Conservation (phyloP, 2,797 vertebrate species). For the Hyperoplus immaculatus region DNA sequence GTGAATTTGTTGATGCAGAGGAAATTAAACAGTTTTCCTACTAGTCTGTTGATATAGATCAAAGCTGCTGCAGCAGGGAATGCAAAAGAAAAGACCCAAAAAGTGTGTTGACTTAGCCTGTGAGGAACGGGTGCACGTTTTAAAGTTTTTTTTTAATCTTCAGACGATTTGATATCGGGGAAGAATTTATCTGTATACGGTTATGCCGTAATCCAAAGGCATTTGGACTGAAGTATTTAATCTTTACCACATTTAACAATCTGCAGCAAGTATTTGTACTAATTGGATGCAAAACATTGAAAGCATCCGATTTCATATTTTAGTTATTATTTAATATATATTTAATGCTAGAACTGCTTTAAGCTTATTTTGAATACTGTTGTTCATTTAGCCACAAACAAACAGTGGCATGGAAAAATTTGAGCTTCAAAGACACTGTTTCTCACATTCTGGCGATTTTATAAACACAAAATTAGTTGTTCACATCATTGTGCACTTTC, state of each 20-base stretch:
- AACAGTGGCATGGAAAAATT: too few relatives aligned
- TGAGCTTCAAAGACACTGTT: too few relatives aligned
- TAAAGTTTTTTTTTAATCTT: slow-evolving; percentile 23
- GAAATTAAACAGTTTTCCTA: not conserved
- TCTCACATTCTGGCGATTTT: too few relatives aligned
- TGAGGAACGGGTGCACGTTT: slow-evolving; percentile 63
- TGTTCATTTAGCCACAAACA: not conserved
- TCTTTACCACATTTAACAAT: not conserved
- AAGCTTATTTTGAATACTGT: not conserved
- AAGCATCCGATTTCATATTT: not conserved
- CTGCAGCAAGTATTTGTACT: not conserved
- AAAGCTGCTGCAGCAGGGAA: slow-evolving; percentile 40
- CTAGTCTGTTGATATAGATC: not conserved
- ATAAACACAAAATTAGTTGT: too few relatives aligned
- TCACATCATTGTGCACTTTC: too few relatives aligned
- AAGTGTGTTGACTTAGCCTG: not conserved
- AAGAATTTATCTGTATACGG: slow-evolving; percentile 3
- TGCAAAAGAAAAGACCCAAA: slow-evolving; percentile 25
- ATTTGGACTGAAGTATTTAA: not conserved
- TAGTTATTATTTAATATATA: not conserved
- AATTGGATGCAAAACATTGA: not conserved
- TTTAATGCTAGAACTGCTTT: not conserved
- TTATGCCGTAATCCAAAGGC: not conserved
- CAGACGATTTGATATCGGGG: not conserved
- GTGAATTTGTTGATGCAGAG: not conserved